These are phyloP conservation scores for Polydrusus pterygomalis DNA, from an alignment of 2,888 invertebrate species.

Conservation along the genomic window DNA sequence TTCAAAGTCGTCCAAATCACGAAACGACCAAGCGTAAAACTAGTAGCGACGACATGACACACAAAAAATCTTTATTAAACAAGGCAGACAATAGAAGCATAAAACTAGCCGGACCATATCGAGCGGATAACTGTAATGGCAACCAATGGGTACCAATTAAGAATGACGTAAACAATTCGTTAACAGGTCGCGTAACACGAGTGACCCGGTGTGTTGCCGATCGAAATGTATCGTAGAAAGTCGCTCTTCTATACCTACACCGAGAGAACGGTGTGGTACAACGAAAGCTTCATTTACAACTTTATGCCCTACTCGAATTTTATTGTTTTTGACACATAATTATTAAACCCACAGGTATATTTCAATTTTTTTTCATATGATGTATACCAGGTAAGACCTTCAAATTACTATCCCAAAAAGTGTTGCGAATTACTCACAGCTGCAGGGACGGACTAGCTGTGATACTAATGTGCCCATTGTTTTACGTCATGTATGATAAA, in stretches of 20 bases:
- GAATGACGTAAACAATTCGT: constrained; percentile 47
- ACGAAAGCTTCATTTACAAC: too few relatives aligned
- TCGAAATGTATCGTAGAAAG: neutral
- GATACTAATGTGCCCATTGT: too few relatives aligned
- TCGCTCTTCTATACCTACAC: neutral
- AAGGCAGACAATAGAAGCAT: constrained; percentile 48
- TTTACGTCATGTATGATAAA: too few relatives aligned
- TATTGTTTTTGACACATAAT: too few relatives aligned
- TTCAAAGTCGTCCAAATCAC: too few relatives aligned
- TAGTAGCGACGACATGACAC: constrained; percentile 40
- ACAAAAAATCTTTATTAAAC: constrained; percentile 45
- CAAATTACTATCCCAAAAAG: too few relatives aligned
- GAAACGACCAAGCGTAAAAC: constrained; percentile 29
- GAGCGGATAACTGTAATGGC: constrained; percentile 50
- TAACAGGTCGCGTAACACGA: constrained; percentile 13
- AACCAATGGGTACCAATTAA: constrained; percentile 48
- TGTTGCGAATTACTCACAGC: too few relatives aligned
- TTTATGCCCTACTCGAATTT: too few relatives aligned
- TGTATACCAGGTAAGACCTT: too few relatives aligned
- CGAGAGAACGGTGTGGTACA: neutral
- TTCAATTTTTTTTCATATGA: too few relatives aligned
- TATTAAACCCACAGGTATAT: too few relatives aligned
- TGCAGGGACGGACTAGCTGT: too few relatives aligned
- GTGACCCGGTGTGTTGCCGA: neutral
- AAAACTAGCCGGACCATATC: constrained; percentile 50